Evolutionary conservation across 2,888 invertebrate genomes (phyloP).

Genomic region (Idaea straminata): DNA sequence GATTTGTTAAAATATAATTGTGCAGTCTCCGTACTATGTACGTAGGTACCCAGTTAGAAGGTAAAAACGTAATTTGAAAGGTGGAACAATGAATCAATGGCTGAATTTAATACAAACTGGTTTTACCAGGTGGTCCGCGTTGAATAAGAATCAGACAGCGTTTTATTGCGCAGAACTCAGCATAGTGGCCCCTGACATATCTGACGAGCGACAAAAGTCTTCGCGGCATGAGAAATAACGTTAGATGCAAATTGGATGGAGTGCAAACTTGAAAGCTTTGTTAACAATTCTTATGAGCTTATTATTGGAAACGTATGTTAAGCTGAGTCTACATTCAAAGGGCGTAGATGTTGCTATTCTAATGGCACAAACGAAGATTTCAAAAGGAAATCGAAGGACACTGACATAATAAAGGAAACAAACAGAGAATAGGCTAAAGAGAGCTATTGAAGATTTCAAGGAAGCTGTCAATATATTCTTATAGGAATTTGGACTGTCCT

Average conservation of each 20-base stretch:
- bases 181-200: conserved; percentile 21
- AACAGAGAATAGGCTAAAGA: background rate
- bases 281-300: background rate
- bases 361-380: background rate
- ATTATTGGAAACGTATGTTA: background rate
- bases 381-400: background rate
- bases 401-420: background rate
- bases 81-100: conserved; percentile 31
- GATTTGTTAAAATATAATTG: conserved; percentile 17
- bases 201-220: conserved; percentile 19
- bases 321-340: background rate
- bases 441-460: background rate
- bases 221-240: conserved; percentile 6
- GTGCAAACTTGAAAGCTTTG: background rate
- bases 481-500: background rate
- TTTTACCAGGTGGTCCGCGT: conserved; percentile 31
- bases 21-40: conserved; percentile 17
- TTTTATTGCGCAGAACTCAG: conserved; percentile 27
- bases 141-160: conserved; percentile 27
- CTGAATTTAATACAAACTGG: conserved; percentile 30
- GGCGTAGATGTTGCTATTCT: background rate
- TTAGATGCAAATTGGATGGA: conserved; percentile 2
- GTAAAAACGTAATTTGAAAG: conserved; percentile 26
- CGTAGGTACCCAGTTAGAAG: conserved; percentile 22
- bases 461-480: conserved; percentile 1